phyloP scores from a whole-genome alignment of 1,140 invertebrate species.

The Atta texana region DNA sequence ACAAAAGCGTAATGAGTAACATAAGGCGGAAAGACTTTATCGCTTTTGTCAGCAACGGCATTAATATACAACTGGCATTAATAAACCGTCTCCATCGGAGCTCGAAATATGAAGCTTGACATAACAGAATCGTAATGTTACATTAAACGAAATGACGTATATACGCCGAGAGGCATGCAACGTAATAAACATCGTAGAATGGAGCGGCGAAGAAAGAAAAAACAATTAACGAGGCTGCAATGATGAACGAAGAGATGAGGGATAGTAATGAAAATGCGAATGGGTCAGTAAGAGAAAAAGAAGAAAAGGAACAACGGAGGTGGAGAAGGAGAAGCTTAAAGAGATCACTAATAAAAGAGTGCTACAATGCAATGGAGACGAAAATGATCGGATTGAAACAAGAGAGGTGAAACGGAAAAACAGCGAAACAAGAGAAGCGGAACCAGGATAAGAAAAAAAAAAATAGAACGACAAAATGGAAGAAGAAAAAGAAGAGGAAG shows the following conservation, averaged over 20 bases:
- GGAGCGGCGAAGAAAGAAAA: constrained; percentile 19
- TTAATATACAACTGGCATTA: not conserved
- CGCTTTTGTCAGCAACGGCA: not conserved
- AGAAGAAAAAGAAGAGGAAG: constrained; percentile 16
- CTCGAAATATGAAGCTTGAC: constrained; percentile 20
- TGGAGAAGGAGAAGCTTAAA: constrained; percentile 22
- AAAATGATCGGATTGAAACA: not conserved
- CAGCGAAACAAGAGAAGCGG: constrained; percentile 21
- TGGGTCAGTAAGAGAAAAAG: constrained; percentile 25
- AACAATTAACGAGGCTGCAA: constrained; percentile 12
- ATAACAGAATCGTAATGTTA: constrained; percentile 39
- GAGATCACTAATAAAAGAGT: constrained; percentile 30
- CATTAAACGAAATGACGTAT: constrained; percentile 12
- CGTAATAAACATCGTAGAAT: constrained; percentile 16
- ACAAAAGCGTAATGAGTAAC: not conserved
- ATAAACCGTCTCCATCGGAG: not conserved
- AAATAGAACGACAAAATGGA: not conserved
- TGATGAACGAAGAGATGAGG: constrained; percentile 33
- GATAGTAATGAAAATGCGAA: constrained; percentile 51
- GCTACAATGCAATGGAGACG: constrained; percentile 11
- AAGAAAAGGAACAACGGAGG: constrained; percentile 8
- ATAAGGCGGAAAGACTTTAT: not conserved
- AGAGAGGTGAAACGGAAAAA: constrained; percentile 19
- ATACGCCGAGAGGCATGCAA: not conserved
- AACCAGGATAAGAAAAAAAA: constrained; percentile 28